These are phyloP conservation scores for Dasysyrphus tricinctus DNA, from an alignment of 2,888 invertebrate species.

Conservation along the genomic window DNA sequence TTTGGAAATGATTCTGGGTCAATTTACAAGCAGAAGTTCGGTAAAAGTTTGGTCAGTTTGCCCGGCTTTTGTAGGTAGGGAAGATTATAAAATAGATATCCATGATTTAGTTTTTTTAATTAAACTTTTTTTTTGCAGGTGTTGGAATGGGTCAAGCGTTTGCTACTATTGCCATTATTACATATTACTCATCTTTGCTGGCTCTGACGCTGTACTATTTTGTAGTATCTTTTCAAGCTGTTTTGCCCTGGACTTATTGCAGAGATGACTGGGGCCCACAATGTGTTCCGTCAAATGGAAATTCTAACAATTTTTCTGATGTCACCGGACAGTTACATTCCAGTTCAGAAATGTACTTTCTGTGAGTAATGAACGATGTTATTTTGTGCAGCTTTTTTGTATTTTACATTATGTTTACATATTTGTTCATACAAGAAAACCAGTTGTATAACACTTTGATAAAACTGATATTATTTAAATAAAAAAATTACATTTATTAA, in stretches of 20 bases:
- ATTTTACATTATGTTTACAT: not conserved
- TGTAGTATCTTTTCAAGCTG: conserved; percentile 87
- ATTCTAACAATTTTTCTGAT: conserved; percentile 11
- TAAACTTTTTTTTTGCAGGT: conserved; percentile 83
- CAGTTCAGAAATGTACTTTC: conserved; percentile 86
- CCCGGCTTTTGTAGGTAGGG: conserved; percentile 90
- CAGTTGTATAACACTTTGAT: not conserved
- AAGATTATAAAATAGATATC: not conserved
- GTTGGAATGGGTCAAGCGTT: conserved; percentile 88
- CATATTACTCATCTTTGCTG: conserved; percentile 91
- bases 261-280: conserved; percentile 80
- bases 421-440: not conserved
- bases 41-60: conserved; percentile 88
- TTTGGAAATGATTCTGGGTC: conserved; percentile 92
- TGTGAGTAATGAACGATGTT: conserved; percentile 82
- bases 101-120: conserved; percentile 12
- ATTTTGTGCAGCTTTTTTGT: not conserved
- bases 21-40: conserved; percentile 92
- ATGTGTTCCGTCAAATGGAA: conserved; percentile 79
- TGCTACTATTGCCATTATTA: conserved; percentile 87
- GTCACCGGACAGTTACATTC: conserved; percentile 80
- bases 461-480: not conserved
- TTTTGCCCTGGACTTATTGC: conserved; percentile 90
- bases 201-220: conserved; percentile 90
- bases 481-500: not conserved